Percentiles rank a stretch among this genome's conserved stretches.
Conservation (phyloP, 2,888 invertebrate species). For the Nomada hirtipes region DNA sequence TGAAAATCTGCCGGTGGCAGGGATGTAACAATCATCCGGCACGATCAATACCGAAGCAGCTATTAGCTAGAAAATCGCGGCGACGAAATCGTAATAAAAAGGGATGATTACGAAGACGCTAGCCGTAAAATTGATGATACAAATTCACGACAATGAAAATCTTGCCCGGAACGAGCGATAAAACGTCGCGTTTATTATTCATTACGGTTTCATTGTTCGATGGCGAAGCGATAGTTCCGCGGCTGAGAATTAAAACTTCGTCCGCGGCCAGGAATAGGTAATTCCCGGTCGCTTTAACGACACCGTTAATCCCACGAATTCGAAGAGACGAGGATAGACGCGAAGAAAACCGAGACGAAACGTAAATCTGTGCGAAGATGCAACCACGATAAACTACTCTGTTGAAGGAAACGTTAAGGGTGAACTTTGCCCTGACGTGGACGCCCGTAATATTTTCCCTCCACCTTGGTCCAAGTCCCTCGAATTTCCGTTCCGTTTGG, state of each 20-base stretch:
- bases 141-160: constrained; percentile 10
- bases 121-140: constrained; percentile 12
- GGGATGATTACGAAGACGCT: not conserved
- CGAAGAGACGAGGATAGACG: not conserved
- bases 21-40: not conserved
- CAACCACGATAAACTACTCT: constrained; percentile 32
- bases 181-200: constrained; percentile 37
- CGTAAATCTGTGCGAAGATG: constrained; percentile 34
- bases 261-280: constrained; percentile 18
- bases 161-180: not conserved
- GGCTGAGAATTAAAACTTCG: constrained; percentile 32
- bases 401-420: constrained; percentile 30
- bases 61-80: not conserved
- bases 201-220: constrained; percentile 34
- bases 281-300: constrained; percentile 36
- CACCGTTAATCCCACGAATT: constrained; percentile 35
- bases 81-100: not conserved
- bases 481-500: constrained; percentile 2
- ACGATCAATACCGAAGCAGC: not conserved
- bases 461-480: not conserved
- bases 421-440: not conserved
- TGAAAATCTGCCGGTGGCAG: too few species aligned
- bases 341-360: constrained; percentile 27
- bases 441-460: not conserved
- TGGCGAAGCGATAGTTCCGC: constrained; percentile 14